These are phyloP conservation scores for Pseudois nayaur DNA, from an alignment of 2,113 vertebrate genomes.

Conservation along the genomic window DNA sequence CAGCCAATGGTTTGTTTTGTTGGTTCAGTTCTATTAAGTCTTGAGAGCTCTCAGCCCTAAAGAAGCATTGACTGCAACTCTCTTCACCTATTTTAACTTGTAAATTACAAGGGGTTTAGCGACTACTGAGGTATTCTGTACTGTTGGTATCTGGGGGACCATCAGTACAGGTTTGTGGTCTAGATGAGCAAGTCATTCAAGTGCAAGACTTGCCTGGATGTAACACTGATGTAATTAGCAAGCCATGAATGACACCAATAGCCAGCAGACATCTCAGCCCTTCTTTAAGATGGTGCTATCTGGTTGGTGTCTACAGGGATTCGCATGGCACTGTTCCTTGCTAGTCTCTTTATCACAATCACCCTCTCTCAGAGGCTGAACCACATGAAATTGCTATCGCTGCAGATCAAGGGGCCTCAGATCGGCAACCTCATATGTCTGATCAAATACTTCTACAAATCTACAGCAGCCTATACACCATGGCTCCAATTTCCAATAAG, in stretches of 20 bases:
- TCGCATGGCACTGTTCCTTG: accelerated
- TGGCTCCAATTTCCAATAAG: neutral
- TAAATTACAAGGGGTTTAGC: neutral
- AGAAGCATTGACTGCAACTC: neutral
- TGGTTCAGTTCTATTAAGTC: accelerated
- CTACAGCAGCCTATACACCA: accelerated
- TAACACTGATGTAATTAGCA: neutral
- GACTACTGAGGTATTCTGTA: neutral
- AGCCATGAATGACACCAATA: neutral
- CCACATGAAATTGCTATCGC: neutral
- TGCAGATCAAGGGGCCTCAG: neutral
- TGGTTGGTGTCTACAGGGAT: accelerated
- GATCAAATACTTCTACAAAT: neutral
- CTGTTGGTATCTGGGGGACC: neutral
- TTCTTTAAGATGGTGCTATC: neutral
- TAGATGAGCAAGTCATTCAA: neutral
- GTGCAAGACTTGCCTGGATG: neutral
- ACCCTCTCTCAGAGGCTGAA: neutral
- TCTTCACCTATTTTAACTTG: neutral
- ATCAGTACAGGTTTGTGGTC: accelerated
- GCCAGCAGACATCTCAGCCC: neutral
- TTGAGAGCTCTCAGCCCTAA: neutral
- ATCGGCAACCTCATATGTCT: neutral
- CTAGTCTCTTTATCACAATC: neutral
- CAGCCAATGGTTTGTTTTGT: neutral